Evolutionary conservation across 1,140 invertebrate genomes (phyloP), one percentile per base, ranked within the genome.

Genomic region (Aphaenogaster ashmeadi): DNA sequence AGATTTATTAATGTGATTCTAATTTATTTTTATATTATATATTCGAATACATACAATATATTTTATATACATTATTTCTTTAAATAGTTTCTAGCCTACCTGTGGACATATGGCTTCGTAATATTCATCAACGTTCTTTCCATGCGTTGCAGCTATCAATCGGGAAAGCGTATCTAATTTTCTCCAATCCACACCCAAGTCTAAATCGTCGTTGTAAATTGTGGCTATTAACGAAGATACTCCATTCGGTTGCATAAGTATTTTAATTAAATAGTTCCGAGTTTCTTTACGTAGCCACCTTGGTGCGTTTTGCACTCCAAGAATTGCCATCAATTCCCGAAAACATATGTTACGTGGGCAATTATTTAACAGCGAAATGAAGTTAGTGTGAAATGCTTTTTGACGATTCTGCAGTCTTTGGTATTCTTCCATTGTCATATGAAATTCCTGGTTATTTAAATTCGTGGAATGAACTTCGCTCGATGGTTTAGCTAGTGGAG

Each of bases 241-340:
- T 11, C 97, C 97, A 92, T 96, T 96, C 1, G 96, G 92, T 88
- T 95, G 93, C 62, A 96, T 92, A 33, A 98, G 93, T 74, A 96
- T 95, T 33, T 95, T 91, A 47, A 96, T 96, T 86, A 98, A 93
- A 89, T 97, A 96, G 72, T 96, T 96, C 69, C 96, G 95, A 87
- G 97, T 96, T n/a, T 95, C 93, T 93, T 94, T 95, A 89, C 96
- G 96, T 62, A 97, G 95, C 97, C 97, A 98, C 8, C 90, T 91
- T 27, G 97, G 97, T 54, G 96, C 94, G 54, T 95, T 95, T 90
- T 93, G 92, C 8, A 95, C 92, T 92, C 97, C 96, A 93, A 97
- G 96, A 69, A 98, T 94, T 33, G 97, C 92, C 95, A 98, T 96
- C 13, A 98, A 95, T 95, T 97, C 97, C 94, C 96, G 97, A 87